Base-by-base conservation (phyloP, 1,140 invertebrate species). In the Kradibia gibbosae region DNA sequence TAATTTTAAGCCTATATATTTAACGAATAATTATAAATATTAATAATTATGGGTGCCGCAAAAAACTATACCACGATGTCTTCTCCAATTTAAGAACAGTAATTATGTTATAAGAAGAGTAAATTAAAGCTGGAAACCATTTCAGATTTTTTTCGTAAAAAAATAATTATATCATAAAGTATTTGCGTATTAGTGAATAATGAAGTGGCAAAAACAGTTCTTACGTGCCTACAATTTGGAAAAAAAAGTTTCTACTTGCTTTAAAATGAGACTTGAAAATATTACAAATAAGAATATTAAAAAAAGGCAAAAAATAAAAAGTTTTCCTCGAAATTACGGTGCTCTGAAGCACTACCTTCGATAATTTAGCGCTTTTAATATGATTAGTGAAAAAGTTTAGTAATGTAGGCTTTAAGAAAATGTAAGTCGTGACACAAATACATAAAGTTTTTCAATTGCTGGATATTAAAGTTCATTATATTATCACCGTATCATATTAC, bases 381-480 rank as follows among this genome's bases (percentile, higher is more conserved):
- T 13, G 25, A 34, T 62, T 25, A 34, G 3, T 62, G 28, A 62
- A 62, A 34, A 62, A 17, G 13, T 62, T 62, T 62, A 62, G 28
- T 62, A 62, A 34, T 36, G 60, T 62, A 36, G 60, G 28, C 28
- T 62, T 62, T 62, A 17, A 62, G 60, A 62, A 62, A 34, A 62
- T 62, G 25, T 31, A 36, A 67, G 34, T 67, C 62, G 17, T 67
- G 34, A 67, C 34, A 22, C 62, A 67, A 39, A 39, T 67, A 22
- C n/a, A 67, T 67, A 67, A 36, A 39, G 11, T 67, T 28, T 67
- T 67, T 67, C 34, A 39, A 67, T 67, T 39, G 34, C 62, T 22
- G 39, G 62, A 39, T 67, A 39, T 67, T 67, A 67, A 67, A 67
- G 36, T 65, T 20, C 36, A 39, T 22, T 67, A 67, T 39, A 67